Percentiles rank a stretch among this genome's conserved stretches.
phyloP scores from a whole-genome alignment of 2,797 vertebrate species.

The Argya squamiceps region DNA sequence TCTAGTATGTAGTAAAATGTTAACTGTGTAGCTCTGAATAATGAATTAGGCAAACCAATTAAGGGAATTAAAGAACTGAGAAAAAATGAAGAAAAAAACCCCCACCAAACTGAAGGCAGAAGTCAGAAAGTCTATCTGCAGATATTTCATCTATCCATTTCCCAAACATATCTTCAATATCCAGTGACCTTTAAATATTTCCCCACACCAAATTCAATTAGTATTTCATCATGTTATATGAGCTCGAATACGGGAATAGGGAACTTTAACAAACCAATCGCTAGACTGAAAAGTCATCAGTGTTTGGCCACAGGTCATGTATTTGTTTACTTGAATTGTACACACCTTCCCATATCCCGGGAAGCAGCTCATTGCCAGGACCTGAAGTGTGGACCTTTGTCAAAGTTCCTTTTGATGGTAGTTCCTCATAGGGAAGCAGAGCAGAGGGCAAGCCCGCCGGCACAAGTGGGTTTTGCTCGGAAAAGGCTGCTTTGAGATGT shows the following conservation, averaged over 20 bases:
- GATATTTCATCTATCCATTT: not conserved
- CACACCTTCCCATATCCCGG: not conserved
- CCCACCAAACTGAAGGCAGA: not conserved
- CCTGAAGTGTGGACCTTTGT: not conserved
- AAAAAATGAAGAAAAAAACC: not conserved
- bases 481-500: rapidly evolving
- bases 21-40: not conserved
- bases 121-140: not conserved
- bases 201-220: not conserved
- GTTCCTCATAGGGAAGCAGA: not conserved
- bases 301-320: not conserved
- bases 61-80: not conserved
- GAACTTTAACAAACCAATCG: not conserved
- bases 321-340: not conserved
- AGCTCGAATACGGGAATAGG: conserved; percentile 20
- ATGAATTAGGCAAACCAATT: not conserved
- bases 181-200: conserved; percentile 32
- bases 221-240: conserved; percentile 35
- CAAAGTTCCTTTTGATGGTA: not conserved
- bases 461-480: rapidly evolving
- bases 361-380: not conserved
- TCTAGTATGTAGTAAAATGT: not conserved
- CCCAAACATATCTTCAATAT: not conserved
- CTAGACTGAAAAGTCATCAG: not conserved
- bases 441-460: not conserved